Conservation (phyloP, 2,113 vertebrate genomes). For the Brienomyrus brachyistius region DNA sequence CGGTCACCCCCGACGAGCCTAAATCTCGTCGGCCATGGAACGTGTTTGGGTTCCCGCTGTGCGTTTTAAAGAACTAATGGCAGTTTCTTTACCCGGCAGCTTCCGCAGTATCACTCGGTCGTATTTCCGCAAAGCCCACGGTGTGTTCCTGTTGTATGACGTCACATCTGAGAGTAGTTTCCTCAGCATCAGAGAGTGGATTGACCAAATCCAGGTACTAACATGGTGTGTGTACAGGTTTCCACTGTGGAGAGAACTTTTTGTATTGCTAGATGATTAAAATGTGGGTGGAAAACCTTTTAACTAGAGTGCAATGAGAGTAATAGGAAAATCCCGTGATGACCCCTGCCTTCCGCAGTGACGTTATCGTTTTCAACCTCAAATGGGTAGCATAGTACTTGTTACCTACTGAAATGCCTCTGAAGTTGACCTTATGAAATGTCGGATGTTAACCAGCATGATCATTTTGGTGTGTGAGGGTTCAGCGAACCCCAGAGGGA, state of each 20-base stretch:
- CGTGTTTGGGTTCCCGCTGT: neutral
- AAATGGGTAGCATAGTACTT: neutral
- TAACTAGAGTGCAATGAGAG: neutral
- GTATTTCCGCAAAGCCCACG: constrained; percentile 64
- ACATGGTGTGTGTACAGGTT: neutral
- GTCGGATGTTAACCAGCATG: neutral
- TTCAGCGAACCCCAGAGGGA: neutral
- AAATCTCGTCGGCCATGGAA: neutral
- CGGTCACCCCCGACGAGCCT: neutral
- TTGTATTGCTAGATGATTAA: neutral
- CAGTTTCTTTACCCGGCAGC: constrained; percentile 28
- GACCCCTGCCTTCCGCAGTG: neutral
- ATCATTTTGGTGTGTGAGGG: neutral
- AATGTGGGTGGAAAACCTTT: neutral
- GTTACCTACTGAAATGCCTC: neutral
- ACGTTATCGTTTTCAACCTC: neutral
- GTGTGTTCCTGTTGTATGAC: constrained; percentile 59
- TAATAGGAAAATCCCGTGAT: neutral
- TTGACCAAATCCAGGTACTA: constrained; percentile 62
- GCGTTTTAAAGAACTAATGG: neutral
- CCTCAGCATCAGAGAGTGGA: constrained; percentile 57
- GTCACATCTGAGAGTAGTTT: constrained; percentile 64
- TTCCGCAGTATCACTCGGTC: constrained; percentile 61
- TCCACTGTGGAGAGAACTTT: neutral
- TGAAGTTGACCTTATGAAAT: neutral